These are phyloP conservation scores for Tetheella fluctuosa DNA, from an alignment of 2,888 invertebrate species.

Conservation along the genomic window DNA sequence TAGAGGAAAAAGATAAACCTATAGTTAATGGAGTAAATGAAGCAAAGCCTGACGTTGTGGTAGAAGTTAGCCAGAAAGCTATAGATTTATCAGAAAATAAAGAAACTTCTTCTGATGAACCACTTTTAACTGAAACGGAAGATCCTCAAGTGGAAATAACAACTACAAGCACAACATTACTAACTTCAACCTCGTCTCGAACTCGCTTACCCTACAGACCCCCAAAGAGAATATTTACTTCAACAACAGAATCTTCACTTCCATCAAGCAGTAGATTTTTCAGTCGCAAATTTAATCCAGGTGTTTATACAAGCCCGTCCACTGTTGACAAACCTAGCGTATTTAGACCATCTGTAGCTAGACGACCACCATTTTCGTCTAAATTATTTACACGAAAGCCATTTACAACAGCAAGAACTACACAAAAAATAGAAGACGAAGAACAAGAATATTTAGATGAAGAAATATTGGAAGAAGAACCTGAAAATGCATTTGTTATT, in stretches of 20 bases:
- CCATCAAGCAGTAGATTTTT: constrained; percentile 71
- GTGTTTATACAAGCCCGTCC: constrained; percentile 76
- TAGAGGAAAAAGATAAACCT: constrained; percentile 29
- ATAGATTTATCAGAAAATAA: constrained; percentile 54
- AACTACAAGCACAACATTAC: constrained; percentile 56
- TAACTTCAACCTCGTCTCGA: constrained; percentile 50
- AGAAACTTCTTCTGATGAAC: constrained; percentile 32
- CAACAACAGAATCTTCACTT: constrained; percentile 69
- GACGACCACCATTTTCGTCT: constrained; percentile 65
- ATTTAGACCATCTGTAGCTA: constrained; percentile 57
- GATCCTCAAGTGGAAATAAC: constrained; percentile 52
- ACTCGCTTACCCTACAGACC: constrained; percentile 72
- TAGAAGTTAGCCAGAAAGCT: constrained; percentile 51
- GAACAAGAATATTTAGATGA: constrained; percentile 70
- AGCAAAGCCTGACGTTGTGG: constrained; percentile 44
- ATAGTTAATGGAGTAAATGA: constrained; percentile 17
- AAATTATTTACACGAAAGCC: constrained; percentile 70
- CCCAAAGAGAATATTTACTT: constrained; percentile 66
- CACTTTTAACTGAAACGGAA: constrained; percentile 36
- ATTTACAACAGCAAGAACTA: constrained; percentile 71
- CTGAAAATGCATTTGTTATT: constrained; percentile 69
- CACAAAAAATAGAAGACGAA: constrained; percentile 61
- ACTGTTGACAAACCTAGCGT: constrained; percentile 61
- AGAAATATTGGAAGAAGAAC: constrained; percentile 66
- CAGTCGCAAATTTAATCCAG: constrained; percentile 78